phyloP scores from a whole-genome alignment of 1,140 invertebrate genomes.

The Oncopeltus fasciatus region DNA sequence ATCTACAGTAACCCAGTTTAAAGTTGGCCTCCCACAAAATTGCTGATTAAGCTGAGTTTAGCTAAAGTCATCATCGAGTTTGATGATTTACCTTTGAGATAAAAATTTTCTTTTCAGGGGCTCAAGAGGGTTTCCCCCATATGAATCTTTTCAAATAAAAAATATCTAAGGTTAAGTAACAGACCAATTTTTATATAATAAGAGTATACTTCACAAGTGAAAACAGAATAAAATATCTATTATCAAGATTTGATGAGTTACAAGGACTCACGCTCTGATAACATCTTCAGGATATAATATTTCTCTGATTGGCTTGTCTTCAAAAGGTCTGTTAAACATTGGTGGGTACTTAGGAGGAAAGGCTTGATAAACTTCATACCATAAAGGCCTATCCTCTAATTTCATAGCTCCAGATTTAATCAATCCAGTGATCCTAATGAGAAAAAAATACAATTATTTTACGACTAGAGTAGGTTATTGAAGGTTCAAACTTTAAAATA shows the following conservation, averaged over 20 bases:
- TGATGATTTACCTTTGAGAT: too few species aligned
- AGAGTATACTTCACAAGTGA: background rate
- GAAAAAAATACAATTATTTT: background rate
- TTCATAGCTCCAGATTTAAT: slow-evolving; percentile 57
- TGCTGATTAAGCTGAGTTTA: too few species aligned
- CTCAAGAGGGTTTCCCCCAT: too few species aligned
- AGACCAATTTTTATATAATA: background rate
- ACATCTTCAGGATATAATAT: slow-evolving; percentile 80
- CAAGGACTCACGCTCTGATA: slow-evolving; percentile 50
- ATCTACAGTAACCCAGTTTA: too few species aligned
- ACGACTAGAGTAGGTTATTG: background rate
- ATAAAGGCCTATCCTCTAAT: slow-evolving; percentile 65
- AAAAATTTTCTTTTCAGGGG: too few species aligned
- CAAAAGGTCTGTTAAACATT: slow-evolving; percentile 43
- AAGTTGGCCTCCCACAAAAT: too few species aligned
- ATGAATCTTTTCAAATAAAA: background rate
- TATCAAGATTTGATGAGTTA: background rate
- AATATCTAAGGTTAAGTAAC: background rate
- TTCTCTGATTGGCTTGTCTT: slow-evolving; percentile 39
- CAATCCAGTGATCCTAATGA: slow-evolving; percentile 52
- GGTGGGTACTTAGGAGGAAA: slow-evolving; percentile 75
- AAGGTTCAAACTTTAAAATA: background rate
- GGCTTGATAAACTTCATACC: slow-evolving; percentile 74
- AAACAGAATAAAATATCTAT: background rate
- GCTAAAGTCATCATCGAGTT: too few species aligned